Conservation (phyloP, 2,113 vertebrate genomes). For the Sitta europaea region DNA sequence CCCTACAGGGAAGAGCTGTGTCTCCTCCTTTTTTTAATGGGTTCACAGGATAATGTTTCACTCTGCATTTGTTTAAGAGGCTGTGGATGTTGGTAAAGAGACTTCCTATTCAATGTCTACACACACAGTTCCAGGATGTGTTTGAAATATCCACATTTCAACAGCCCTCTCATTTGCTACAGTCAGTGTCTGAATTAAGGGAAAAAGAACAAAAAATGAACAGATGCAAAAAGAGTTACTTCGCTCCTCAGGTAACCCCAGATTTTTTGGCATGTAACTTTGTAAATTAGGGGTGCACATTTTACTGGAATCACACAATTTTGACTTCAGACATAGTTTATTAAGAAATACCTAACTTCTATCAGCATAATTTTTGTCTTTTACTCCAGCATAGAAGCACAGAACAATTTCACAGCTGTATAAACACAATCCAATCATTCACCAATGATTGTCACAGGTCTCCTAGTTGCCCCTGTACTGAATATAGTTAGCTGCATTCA, state of each 20-base stretch:
- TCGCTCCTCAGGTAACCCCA: fast-evolving
- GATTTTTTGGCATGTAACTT: background rate
- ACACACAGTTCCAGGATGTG: background rate
- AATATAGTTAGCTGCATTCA: background rate
- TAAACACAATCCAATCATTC: background rate
- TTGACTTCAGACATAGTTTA: background rate
- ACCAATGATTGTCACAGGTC: fast-evolving
- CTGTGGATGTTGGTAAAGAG: background rate
- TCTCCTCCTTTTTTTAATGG: background rate
- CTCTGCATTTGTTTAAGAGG: background rate
- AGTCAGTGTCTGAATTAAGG: background rate
- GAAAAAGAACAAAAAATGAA: background rate
- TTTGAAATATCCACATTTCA: background rate
- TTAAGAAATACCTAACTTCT: background rate
- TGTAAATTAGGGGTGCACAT: background rate
- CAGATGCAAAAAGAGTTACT: background rate
- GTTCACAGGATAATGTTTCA: background rate
- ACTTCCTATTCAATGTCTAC: background rate
- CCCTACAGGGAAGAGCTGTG: background rate
- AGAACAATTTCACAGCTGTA: background rate
- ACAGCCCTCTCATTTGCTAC: background rate
- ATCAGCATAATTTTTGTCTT: background rate
- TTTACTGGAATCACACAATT: background rate
- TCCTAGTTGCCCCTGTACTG: background rate
- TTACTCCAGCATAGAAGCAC: background rate